Conservation (phyloP, 1,140 invertebrate genomes). For the Zaprionus ornatus region DNA sequence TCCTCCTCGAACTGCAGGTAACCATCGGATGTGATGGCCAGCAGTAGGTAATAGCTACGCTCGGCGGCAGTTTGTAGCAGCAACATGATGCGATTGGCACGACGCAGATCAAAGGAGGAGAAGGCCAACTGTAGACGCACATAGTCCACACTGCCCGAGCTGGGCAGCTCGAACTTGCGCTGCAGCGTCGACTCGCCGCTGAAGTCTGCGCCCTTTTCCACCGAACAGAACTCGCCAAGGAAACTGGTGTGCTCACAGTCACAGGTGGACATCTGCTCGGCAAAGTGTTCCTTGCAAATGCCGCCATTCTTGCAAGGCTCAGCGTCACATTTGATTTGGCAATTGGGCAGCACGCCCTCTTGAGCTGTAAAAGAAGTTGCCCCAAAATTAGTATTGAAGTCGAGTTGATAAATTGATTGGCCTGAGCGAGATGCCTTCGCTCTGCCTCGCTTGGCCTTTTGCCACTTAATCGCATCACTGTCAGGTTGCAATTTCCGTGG, state of each 20-base stretch:
- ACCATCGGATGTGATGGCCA: constrained; percentile 92
- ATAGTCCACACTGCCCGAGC: constrained; percentile 86
- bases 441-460: background rate
- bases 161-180: constrained; percentile 88
- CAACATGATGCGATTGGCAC: constrained; percentile 90
- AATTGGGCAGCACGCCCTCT: constrained; percentile 90
- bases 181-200: constrained; percentile 92
- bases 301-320: constrained; percentile 95
- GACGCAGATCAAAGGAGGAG: constrained; percentile 90
- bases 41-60: constrained; percentile 92
- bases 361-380: constrained; percentile 44
- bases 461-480: constrained; percentile 68
- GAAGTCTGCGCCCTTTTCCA: constrained; percentile 94
- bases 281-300: constrained; percentile 94
- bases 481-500: constrained; percentile 74
- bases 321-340: constrained; percentile 94
- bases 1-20: constrained; percentile 94
- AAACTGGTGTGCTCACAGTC: constrained; percentile 95
- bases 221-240: constrained; percentile 90
- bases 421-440: too few species aligned
- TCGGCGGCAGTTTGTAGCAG: constrained; percentile 92
- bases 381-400: background rate
- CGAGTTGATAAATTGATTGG: background rate
- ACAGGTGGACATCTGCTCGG: constrained; percentile 92
- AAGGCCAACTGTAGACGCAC: constrained; percentile 92